A percentile compares a stretch with the other conserved stretches of the same genome.
Conservation (phyloP, 2,888 invertebrate genomes). For the Lasioglossum zephyrum region DNA sequence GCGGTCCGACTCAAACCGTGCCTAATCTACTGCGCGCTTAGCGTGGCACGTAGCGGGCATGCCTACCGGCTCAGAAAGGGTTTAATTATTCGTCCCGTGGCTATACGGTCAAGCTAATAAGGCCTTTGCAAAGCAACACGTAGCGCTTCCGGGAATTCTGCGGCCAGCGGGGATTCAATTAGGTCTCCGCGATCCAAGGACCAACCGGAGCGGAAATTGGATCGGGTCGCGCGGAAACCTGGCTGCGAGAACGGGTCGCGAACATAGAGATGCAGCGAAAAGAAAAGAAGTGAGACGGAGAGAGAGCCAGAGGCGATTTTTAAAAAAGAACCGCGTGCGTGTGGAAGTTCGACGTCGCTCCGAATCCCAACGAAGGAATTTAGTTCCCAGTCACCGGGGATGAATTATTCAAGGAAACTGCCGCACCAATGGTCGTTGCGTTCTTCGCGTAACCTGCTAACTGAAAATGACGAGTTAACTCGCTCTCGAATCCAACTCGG, state of each 20-base stretch:
- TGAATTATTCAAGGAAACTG: constrained; percentile 33
- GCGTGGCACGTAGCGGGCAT: neutral
- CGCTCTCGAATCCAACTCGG: neutral
- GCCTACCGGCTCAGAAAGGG: neutral
- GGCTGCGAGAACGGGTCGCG: neutral
- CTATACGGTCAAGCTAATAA: constrained; percentile 1
- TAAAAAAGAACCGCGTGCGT: neutral
- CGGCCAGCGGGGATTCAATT: constrained; percentile 11
- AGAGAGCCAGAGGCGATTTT: neutral
- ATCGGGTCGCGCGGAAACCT: constrained; percentile 3
- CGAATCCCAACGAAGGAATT: neutral
- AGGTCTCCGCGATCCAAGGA: neutral
- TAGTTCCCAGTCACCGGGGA: neutral
- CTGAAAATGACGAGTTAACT: neutral
- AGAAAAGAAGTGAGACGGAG: neutral
- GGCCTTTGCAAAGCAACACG: constrained; percentile 11
- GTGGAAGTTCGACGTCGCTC: neutral
- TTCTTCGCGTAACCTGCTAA: neutral
- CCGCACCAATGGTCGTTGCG: neutral
- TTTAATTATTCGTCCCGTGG: constrained; percentile 5
- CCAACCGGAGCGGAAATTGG: constrained; percentile 18
- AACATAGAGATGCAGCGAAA: neutral
- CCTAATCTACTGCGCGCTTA: constrained; percentile 2
- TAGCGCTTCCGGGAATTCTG: neutral
- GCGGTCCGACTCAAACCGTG: constrained; percentile 8